A percentile compares a stretch with the other conserved stretches of the same genome.
Evolutionary conservation across 2,113 vertebrate genomes (phyloP).

Genomic region (Uria aalge): DNA sequence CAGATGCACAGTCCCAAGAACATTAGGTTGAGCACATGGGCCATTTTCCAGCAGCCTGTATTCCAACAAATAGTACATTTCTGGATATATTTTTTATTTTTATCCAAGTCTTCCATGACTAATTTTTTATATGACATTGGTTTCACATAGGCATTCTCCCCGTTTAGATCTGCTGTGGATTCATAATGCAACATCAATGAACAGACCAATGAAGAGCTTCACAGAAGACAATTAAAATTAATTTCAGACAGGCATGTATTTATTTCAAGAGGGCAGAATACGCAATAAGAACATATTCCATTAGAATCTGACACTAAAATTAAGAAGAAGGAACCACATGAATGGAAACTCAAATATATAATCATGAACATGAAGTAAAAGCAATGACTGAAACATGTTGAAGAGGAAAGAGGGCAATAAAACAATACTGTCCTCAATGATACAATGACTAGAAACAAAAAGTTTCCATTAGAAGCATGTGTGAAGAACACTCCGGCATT

Average conservation of each 20-base stretch:
- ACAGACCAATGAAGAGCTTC: neutral
- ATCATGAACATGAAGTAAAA: neutral
- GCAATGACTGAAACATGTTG: neutral
- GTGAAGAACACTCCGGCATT: neutral
- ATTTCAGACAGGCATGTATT: neutral
- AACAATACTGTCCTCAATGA: neutral
- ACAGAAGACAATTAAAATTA: neutral
- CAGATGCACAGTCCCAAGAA: neutral
- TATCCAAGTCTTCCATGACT: neutral
- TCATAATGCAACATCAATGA: neutral
- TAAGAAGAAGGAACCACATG: neutral
- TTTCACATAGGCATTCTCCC: neutral
- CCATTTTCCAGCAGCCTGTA: neutral
- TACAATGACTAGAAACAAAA: neutral
- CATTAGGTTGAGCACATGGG: neutral
- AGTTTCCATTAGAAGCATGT: neutral
- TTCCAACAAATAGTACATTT: neutral
- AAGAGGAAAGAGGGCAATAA: neutral
- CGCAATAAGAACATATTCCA: neutral
- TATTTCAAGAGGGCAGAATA: neutral
- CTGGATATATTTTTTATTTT: neutral
- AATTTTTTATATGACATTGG: neutral
- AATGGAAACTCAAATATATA: neutral
- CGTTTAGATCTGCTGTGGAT: neutral
- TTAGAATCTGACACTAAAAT: neutral